Evolutionary conservation across 2,888 invertebrate species (phyloP), one percentile per base, ranked within the genome.

Genomic region (Coelinius sp.): DNA sequence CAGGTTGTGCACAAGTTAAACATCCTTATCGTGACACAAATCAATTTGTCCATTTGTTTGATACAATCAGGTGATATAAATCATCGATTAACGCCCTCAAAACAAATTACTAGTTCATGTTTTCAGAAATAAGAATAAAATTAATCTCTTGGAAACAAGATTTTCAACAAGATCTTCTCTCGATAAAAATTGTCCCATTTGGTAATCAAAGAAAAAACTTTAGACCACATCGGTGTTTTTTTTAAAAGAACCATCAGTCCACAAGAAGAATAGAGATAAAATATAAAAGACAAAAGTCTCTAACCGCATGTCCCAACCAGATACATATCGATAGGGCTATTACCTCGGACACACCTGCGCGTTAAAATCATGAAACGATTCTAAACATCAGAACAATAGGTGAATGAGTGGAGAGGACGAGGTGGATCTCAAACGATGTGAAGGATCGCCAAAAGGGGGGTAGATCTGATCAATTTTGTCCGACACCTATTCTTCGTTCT

Each of bases 251-350:
- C 59, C 46, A 35, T 17, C 17, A 35, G 56, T 44, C 27, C 46
- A 27, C 27, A 67, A 8, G 25, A 68, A 64, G 52, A 64, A 44
- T 20, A 31, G 14, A 35, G 41, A 66, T 46, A 44, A 24, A 24
- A 73, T 69, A 66, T 3, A 41, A 6, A 10, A 52, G 49, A 17
- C 12, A 35, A 68, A 71, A 66, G 68, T 73, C 70, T 46, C 65
- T 27, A 53, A 44, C 64, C 52, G 53, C 66, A 56, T 8, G 64
- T 56, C 56, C 62, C 41, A 53, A 44, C 66, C 67, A 79, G 78
- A 80, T 80, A 75, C 70, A 75, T 74, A 77, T 77, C 77, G 77
- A 75, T 69, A 71, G 65, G 59, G 74, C 1, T 53, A 53, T 53
- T 59, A 31, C 14, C 31, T 20, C 31, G 35, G 59, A 17, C 59